Conservation (phyloP, 2,888 invertebrate species). For the Tanytarsus gracilentus region DNA sequence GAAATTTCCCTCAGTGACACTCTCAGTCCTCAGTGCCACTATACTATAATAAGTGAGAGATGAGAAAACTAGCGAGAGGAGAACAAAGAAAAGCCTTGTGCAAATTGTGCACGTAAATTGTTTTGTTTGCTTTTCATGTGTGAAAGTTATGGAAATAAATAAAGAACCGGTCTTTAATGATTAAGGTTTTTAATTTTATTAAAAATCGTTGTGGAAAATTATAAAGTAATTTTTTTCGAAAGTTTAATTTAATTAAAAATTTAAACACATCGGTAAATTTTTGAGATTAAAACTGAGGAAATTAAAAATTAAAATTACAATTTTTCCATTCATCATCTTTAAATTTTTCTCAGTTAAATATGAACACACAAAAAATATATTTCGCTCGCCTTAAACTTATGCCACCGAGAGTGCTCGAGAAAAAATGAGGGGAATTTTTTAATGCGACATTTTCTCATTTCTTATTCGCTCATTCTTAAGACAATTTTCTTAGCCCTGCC, state of each 20-base stretch:
- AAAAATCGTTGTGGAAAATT: too few species aligned
- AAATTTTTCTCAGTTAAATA: too few species aligned
- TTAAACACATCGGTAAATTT: too few species aligned
- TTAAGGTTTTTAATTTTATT: too few species aligned
- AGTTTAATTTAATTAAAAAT: too few species aligned
- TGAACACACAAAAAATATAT: neutral
- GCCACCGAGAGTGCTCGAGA: neutral
- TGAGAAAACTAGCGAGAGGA: constrained; percentile 2
- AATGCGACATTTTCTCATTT: constrained; percentile 16
- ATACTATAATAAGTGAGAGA: neutral
- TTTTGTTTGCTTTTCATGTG: too few species aligned
- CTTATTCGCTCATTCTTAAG: constrained; percentile 7
- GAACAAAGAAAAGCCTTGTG: neutral
- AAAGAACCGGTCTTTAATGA: too few species aligned
- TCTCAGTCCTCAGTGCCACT: neutral
- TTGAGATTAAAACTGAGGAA: too few species aligned
- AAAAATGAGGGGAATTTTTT: constrained; percentile 7
- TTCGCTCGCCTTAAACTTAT: neutral
- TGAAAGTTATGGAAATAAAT: too few species aligned
- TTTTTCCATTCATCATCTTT: constrained; percentile 9
- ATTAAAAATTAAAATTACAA: too few species aligned
- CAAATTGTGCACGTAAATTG: constrained; percentile 13
- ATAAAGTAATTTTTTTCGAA: too few species aligned
- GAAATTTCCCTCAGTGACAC: constrained; percentile 14
- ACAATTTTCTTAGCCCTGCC: constrained; percentile 20